Evolutionary conservation across 1,140 invertebrate species (phyloP), one percentile per base, ranked within the genome.

Genomic region (Leptestheria dahalacensis): DNA sequence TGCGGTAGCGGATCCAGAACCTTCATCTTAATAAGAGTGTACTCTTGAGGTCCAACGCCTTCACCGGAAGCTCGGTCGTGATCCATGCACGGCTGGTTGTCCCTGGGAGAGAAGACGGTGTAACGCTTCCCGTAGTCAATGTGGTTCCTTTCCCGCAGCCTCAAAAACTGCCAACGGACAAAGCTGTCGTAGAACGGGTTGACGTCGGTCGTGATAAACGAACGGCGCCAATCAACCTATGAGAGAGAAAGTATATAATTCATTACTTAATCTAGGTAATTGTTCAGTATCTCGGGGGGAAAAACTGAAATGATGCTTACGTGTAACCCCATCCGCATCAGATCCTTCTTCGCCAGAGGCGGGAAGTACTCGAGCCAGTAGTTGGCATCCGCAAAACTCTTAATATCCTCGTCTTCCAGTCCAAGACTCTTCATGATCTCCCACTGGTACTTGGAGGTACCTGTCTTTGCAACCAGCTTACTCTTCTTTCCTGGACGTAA

Each of bases 81-180:
- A 74, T 99, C 97, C 97, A 99, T 99, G 71, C 97, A 99, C 2
- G 97, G 96, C 71, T 99, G 97, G 29, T 85, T 84, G 75, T 99
- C 96, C 67, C 87, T 82, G 1, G 95, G 94, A 1, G 95, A 98
- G 74, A 84, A 99, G 64, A 99, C 91, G 11, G 94, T 95, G 68
- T 98, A 91, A 56, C 97, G 77, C 75, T 99, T 99, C 25, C 97
- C 97, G 79, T 91, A 99, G 71, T 91, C 83, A 29, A 98, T 83
- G 74, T 94, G 96, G 60, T 91, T 87, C 60, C 80, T 78, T 59
- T 83, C 80, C 69, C 88, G 91, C n/a, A 99, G 74, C 64, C 84
- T 83, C 59, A 86, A 71, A 71, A 94, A 99, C 72, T 98, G 95
- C 96, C 97, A 99, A 48, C 84, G 78, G 10, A 99, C 84, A 75